These are phyloP conservation scores for Eueremaeus valkanovi DNA, from an alignment of 2,888 invertebrate species.

Conservation along the genomic window DNA sequence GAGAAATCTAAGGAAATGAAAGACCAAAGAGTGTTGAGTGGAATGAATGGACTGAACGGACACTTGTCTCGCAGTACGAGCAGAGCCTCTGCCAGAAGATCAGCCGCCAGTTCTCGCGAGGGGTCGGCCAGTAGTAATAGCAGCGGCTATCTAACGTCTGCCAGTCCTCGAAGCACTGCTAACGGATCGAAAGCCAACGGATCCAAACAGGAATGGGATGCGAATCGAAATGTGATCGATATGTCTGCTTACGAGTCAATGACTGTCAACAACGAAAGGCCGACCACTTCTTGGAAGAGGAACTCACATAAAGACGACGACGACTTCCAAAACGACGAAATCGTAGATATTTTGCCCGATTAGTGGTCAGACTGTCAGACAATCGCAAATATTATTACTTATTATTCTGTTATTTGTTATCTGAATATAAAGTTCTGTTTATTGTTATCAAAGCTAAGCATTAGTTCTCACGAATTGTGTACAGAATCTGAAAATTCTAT, in stretches of 20 bases:
- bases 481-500: too few species aligned
- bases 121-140: conserved; percentile 46
- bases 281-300: conserved; percentile 41
- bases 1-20: conserved; percentile 55
- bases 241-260: conserved; percentile 29
- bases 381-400: too few species aligned
- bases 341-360: conserved; percentile 49
- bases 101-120: conserved; percentile 43
- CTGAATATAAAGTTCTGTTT: too few species aligned
- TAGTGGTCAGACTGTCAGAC: too few species aligned
- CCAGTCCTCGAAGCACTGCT: conserved; percentile 29
- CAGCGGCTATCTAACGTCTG: conserved; percentile 39
- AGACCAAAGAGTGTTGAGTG: conserved; percentile 53
- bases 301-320: conserved; percentile 39
- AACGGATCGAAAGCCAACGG: not conserved
- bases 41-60: conserved; percentile 50
- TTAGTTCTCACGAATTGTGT: too few species aligned
- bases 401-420: too few species aligned
- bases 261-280: conserved; percentile 37
- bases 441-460: too few species aligned
- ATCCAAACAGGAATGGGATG: conserved; percentile 18
- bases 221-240: conserved; percentile 35
- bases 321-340: conserved; percentile 41
- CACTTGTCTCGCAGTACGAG: not conserved
- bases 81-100: conserved; percentile 19